Conservation (phyloP, 1,140 invertebrate species). For the Calycopis cecrops region DNA sequence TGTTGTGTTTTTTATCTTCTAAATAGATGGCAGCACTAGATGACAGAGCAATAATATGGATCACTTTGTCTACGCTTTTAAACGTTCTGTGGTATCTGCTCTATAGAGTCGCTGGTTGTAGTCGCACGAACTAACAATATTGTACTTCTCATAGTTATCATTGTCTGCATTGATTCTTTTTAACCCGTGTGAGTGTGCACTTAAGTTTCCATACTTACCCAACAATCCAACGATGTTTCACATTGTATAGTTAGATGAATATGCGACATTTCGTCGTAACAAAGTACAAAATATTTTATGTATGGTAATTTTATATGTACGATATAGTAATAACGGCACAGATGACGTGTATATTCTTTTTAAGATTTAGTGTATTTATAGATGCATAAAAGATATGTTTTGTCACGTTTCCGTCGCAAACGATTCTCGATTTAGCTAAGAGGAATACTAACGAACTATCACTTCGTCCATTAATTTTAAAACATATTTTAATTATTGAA, state of each 20-base stretch:
- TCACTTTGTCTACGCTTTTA: background rate
- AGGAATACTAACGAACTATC: constrained; percentile 71
- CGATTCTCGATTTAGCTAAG: constrained; percentile 65
- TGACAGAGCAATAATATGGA: background rate
- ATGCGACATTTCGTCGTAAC: constrained; percentile 59
- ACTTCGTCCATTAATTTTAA: constrained; percentile 75
- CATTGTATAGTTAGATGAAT: constrained; percentile 54
- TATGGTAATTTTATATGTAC: constrained; percentile 71
- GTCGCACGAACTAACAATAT: constrained; percentile 53
- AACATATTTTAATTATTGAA: constrained; percentile 68
- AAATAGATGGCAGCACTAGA: constrained; percentile 8
- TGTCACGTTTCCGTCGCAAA: constrained; percentile 71
- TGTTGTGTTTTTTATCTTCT: constrained; percentile 7
- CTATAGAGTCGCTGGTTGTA: constrained; percentile 9
- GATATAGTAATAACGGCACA: constrained; percentile 64
- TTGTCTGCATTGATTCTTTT: constrained; percentile 38
- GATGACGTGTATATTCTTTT: constrained; percentile 68
- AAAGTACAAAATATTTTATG: constrained; percentile 75
- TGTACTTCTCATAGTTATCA: constrained; percentile 66
- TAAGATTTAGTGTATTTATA: constrained; percentile 62
- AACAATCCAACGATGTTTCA: constrained; percentile 33
- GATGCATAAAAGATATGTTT: constrained; percentile 57
- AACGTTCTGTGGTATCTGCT: constrained; percentile 8
- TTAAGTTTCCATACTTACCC: constrained; percentile 19
- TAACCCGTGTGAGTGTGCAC: constrained; percentile 23